Evolutionary conservation across 2,113 vertebrate genomes (phyloP).

Genomic region (Capreolus pygargus): DNA sequence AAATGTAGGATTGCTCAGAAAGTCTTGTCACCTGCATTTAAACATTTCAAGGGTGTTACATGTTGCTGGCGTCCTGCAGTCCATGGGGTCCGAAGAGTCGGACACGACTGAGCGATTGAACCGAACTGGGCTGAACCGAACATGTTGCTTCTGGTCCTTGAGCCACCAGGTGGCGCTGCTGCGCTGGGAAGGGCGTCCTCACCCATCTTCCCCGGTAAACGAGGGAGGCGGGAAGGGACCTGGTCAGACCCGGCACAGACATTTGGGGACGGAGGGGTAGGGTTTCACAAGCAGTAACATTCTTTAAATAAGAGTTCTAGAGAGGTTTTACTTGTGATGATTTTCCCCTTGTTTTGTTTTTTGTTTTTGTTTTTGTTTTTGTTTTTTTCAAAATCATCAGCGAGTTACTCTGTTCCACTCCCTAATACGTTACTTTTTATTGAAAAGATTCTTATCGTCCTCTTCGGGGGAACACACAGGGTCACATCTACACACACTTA

Average conservation of each 20-base stretch:
- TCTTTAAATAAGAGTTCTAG: neutral
- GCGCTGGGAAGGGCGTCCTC: rapidly evolving
- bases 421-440: neutral
- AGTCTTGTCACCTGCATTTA: too few species aligned
- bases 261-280: rapidly evolving
- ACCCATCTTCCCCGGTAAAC: rapidly evolving
- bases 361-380: neutral
- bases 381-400: neutral
- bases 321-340: neutral
- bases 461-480: rapidly evolving
- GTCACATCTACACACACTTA: rapidly evolving
- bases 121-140: too few species aligned
- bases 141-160: rapidly evolving
- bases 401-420: neutral
- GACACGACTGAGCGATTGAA: too few species aligned
- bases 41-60: rapidly evolving
- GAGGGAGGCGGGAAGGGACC: rapidly evolving
- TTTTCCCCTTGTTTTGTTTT: neutral
- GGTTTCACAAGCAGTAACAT: neutral
- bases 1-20: neutral
- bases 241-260: neutral
- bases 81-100: too few species aligned
- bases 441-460: neutral
- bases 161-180: neutral
- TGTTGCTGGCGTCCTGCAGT: too few species aligned